These are phyloP conservation scores for Spermophilus dauricus DNA, from an alignment of 2,113 vertebrate species.

Conservation along the genomic window DNA sequence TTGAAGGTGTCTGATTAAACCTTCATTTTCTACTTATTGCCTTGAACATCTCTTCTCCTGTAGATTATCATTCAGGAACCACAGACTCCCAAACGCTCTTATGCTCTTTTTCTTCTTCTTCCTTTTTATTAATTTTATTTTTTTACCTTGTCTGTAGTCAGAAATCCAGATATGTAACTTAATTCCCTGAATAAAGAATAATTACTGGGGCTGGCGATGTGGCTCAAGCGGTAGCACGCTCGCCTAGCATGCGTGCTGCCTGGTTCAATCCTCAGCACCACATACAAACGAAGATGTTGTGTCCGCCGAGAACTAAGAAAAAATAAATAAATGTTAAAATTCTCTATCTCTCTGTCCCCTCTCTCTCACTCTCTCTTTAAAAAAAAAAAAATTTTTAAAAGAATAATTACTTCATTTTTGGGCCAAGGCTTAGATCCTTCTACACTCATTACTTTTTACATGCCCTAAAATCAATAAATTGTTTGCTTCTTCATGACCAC, in stretches of 20 bases:
- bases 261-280: too few relatives aligned
- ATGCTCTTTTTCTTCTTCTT: background rate
- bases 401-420: slow-evolving; percentile 44
- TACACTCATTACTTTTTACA: background rate
- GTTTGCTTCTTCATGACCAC: background rate
- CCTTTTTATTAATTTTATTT: background rate
- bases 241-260: too few relatives aligned
- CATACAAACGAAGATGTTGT: too few relatives aligned
- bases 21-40: background rate
- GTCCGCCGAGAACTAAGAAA: too few relatives aligned
- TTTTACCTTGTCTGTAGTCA: background rate
- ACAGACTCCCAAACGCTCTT: background rate
- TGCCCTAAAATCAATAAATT: background rate
- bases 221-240: too few relatives aligned
- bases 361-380: too few relatives aligned
- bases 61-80: background rate
- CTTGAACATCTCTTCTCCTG: background rate
- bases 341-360: too few relatives aligned
- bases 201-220: too few relatives aligned
- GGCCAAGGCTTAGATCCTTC: background rate
- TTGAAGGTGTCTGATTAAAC: background rate
- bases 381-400: too few relatives aligned
- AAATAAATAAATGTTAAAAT: too few relatives aligned
- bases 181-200: slow-evolving; percentile 17
- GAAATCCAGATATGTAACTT: slow-evolving; percentile 31